These are phyloP conservation scores for Nerophis ophidion DNA, from an alignment of 2,113 vertebrate species.

Conservation along the genomic window DNA sequence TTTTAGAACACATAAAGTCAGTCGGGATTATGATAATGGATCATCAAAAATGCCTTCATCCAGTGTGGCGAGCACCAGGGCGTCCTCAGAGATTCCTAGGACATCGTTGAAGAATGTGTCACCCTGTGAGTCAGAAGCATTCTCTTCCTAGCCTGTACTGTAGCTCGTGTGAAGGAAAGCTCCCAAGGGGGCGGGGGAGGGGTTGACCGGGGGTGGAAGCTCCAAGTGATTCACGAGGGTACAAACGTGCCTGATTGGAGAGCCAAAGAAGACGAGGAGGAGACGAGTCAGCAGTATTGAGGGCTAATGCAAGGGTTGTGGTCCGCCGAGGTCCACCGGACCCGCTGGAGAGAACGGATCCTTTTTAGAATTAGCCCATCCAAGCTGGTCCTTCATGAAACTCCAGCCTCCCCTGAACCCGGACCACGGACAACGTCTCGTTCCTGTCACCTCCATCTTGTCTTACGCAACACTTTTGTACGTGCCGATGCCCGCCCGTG, in stretches of 20 bases:
- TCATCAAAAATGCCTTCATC: too few relatives aligned
- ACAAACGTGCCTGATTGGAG: background rate
- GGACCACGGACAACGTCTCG: slow-evolving; percentile 1
- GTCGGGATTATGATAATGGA: too few relatives aligned
- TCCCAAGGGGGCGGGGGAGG: slow-evolving; percentile 38
- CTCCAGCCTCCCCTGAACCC: slow-evolving; percentile 13
- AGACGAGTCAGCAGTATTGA: slow-evolving; percentile 7
- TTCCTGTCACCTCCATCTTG: slow-evolving; percentile 16
- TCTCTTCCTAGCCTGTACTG: slow-evolving; percentile 52
- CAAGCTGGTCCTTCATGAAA: too few relatives aligned
- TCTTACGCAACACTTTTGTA: slow-evolving; percentile 33
- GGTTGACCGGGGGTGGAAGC: slow-evolving; percentile 25
- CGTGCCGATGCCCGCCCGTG: background rate
- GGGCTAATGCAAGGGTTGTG: slow-evolving; percentile 7
- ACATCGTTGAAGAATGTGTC: slow-evolving; percentile 61
- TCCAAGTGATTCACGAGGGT: slow-evolving; percentile 20
- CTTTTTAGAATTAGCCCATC: too few relatives aligned
- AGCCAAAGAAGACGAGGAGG: slow-evolving; percentile 4
- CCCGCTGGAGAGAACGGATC: slow-evolving; percentile 50
- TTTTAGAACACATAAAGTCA: too few relatives aligned
- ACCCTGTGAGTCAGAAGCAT: slow-evolving; percentile 56
- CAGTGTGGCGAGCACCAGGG: too few relatives aligned
- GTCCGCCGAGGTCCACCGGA: slow-evolving; percentile 62
- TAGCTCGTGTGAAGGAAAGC: slow-evolving; percentile 38
- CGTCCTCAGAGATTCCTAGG: slow-evolving; percentile 57